These are phyloP conservation scores for Caenorhabditis sinica DNA, from an alignment of 2,888 invertebrate species.

Conservation along the genomic window DNA sequence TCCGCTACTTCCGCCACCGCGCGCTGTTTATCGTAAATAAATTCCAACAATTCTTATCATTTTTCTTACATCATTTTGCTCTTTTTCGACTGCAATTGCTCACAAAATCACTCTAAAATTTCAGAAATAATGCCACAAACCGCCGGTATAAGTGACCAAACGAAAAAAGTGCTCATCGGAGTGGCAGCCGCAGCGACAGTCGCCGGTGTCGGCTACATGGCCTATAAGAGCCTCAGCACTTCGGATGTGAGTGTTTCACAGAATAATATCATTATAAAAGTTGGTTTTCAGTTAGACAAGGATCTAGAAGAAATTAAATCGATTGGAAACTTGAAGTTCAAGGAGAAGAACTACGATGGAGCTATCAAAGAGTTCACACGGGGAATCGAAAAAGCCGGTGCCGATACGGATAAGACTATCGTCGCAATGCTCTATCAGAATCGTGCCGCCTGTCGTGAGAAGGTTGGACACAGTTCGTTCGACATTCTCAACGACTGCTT, in stretches of 20 bases:
- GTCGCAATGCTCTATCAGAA: slow-evolving; percentile 67
- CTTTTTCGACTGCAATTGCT: slow-evolving; percentile 6
- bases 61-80: slow-evolving; percentile 32
- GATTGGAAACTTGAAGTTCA: slow-evolving; percentile 55
- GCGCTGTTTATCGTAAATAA: slow-evolving; percentile 43
- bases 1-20: slow-evolving; percentile 21
- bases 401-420: slow-evolving; percentile 12
- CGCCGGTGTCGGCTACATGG: slow-evolving; percentile 55
- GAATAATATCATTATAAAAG: not conserved
- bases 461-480: slow-evolving; percentile 30
- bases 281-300: slow-evolving; percentile 39
- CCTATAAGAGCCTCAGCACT: slow-evolving; percentile 16
- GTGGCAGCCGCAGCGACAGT: slow-evolving; percentile 58
- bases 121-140: slow-evolving; percentile 37
- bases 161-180: slow-evolving; percentile 58
- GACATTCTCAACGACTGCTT: slow-evolving; percentile 64
- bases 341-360: slow-evolving; percentile 48
- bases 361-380: slow-evolving; percentile 55
- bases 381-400: slow-evolving; percentile 47
- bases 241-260: slow-evolving; percentile 15
- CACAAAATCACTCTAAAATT: slow-evolving; percentile 3
- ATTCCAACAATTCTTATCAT: slow-evolving; percentile 18
- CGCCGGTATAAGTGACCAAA: slow-evolving; percentile 58
- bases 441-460: slow-evolving; percentile 64
- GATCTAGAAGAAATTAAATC: slow-evolving; percentile 54